Percentiles rank a stretch among this genome's conserved stretches.
Evolutionary conservation across 2,888 invertebrate genomes (phyloP).

Genomic region (Eledona agricola): DNA sequence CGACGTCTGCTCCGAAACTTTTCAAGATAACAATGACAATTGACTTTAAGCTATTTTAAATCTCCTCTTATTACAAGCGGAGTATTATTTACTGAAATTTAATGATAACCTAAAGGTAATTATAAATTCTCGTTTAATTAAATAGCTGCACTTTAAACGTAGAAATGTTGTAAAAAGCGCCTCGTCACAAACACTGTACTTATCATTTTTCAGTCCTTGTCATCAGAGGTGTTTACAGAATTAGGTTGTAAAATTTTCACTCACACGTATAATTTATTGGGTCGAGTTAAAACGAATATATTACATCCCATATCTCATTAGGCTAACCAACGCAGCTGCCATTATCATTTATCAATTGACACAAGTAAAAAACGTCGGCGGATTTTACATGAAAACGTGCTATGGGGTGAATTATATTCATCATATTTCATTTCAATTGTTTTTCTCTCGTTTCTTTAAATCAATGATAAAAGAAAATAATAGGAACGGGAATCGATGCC

Average conservation of each 20-base stretch:
- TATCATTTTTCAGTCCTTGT: too few relatives aligned
- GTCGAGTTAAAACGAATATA: slow-evolving; percentile 2
- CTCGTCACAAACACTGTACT: too few relatives aligned
- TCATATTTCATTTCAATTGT: slow-evolving; percentile 24
- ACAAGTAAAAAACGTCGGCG: slow-evolving; percentile 5
- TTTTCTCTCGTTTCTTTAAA: slow-evolving; percentile 9
- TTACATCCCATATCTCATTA: slow-evolving; percentile 4
- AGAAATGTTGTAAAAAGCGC: too few relatives aligned
- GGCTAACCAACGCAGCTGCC: neutral
- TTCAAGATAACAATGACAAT: slow-evolving; percentile 18
- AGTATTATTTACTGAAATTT: slow-evolving; percentile 12
- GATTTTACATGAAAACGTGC: slow-evolving; percentile 6
- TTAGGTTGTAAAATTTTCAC: too few relatives aligned
- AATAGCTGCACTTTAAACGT: too few relatives aligned
- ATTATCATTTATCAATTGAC: slow-evolving; percentile 17
- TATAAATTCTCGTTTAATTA: too few relatives aligned
- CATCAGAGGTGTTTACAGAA: too few relatives aligned
- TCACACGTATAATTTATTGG: too few relatives aligned
- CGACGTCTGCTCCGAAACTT: slow-evolving; percentile 17
- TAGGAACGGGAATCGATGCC: too few relatives aligned
- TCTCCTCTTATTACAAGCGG: slow-evolving; percentile 13
- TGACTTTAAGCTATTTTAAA: slow-evolving; percentile 23
- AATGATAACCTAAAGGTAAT: slow-evolving; percentile 13
- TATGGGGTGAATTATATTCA: slow-evolving; percentile 13
- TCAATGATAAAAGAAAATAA: slow-evolving; percentile 13